Base-by-base conservation (phyloP, 2,888 invertebrate species). In the Zhuqinia jingwanae region DNA sequence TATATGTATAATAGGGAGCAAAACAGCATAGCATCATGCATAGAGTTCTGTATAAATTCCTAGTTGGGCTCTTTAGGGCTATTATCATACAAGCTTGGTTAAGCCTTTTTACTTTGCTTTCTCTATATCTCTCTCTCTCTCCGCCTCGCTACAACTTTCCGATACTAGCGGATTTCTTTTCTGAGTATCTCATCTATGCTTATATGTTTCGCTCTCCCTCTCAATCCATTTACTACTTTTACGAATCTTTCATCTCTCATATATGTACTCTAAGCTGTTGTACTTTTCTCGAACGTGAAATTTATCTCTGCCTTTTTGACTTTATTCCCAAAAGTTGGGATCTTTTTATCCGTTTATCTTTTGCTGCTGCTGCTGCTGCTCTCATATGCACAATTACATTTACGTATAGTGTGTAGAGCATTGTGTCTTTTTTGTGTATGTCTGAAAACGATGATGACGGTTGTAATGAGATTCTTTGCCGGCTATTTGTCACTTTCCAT, bases 401-500 rank as follows among this genome's bases (percentile, higher is more conserved):
- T 6, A 36, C 36, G 36, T 36, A 8, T 36, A n/a, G n/a, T n/a
- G n/a, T n/a, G n/a, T 36, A 8, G 36, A 45, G 68, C 68, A 22
- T 36, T 68, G 42, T 68, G 11, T 50, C 50, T 68, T n/a, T n/a
- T n/a, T 11, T 30, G 20, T 65, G 65, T 47, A 27, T 75, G 50
- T 22, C 75, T 73, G 27, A 50, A 58, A 56, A 60, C 22, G 84
- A 60, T 68, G 76, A 84, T 84, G 84, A 84, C 84, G 76, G 60
- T 65, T 42, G 85, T 85, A 85, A 85, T 85, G 85, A 85, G 85
- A 85, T 85, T 85, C 76, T 85, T 83, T 78, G 58, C 78, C 58
- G 58, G 85, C 78, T 78, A 85, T 85, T 85, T 85, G 85, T 85
- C 85, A 85, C 85, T 85, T 78, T 85, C 85, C 70, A 76, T 63